phyloP scores from a whole-genome alignment of 2,113 vertebrate genomes.

The Clinocottus analis region DNA sequence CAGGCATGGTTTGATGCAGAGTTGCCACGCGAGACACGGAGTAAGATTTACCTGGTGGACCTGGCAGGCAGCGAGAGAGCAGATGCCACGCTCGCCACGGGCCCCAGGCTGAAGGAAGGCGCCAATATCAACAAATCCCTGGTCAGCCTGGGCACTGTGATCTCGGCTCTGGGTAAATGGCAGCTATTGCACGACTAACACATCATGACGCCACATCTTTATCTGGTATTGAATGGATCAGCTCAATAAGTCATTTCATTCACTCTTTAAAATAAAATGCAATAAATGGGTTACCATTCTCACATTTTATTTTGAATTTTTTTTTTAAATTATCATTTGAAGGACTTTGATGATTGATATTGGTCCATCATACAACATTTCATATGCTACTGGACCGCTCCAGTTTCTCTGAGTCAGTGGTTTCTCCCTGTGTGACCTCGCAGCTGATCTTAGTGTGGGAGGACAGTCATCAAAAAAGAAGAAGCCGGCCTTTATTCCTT shows the following conservation, averaged over 20 bases:
- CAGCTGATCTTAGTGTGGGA: slow-evolving; percentile 92
- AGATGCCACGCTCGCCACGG: slow-evolving; percentile 87
- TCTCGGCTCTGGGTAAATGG: slow-evolving; percentile 92
- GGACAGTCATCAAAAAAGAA: slow-evolving; percentile 83
- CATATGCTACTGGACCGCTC: neutral
- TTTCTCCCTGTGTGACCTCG: slow-evolving; percentile 30
- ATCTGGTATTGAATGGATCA: neutral
- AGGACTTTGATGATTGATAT: too few species aligned
- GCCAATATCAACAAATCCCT: slow-evolving; percentile 97
- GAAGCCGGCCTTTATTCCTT: slow-evolving; percentile 95
- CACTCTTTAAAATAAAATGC: slow-evolving; percentile 2
- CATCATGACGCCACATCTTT: neutral
- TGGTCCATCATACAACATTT: neutral
- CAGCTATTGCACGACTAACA: slow-evolving; percentile 37
- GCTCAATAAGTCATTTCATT: neutral
- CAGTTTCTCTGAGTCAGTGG: slow-evolving; percentile 9
- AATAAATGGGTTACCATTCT: too few species aligned
- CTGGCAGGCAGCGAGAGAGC: slow-evolving; percentile 95
- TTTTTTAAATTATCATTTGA: too few species aligned
- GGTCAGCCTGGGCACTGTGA: slow-evolving; percentile 94
- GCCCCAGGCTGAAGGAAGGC: slow-evolving; percentile 92
- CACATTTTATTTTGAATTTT: too few species aligned
- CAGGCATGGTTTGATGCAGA: slow-evolving; percentile 93
- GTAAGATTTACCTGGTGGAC: slow-evolving; percentile 98
- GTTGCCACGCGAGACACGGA: slow-evolving; percentile 92